Evolutionary conservation across 1,140 invertebrate genomes (phyloP).

Genomic region (Nymphalis io): DNA sequence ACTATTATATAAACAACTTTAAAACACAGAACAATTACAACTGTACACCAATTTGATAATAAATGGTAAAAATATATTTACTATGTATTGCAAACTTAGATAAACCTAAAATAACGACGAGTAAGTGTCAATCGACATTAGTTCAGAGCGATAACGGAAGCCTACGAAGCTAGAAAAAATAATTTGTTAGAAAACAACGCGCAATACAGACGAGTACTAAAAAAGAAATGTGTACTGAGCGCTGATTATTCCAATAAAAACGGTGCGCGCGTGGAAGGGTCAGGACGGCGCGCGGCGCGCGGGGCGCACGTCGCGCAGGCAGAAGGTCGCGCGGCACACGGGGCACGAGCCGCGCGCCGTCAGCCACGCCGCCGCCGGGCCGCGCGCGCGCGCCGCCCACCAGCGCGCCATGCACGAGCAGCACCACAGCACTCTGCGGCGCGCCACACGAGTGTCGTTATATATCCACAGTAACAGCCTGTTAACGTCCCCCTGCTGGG

Average conservation of each 20-base stretch:
- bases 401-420: slow-evolving; percentile 92
- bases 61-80: too few relatives aligned
- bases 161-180: too few relatives aligned
- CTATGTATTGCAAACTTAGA: too few relatives aligned
- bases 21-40: too few relatives aligned
- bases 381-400: slow-evolving; percentile 91
- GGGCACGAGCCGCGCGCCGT: slow-evolving; percentile 93
- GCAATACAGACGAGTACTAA: slow-evolving; percentile 51
- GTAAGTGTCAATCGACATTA: too few relatives aligned
- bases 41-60: too few relatives aligned
- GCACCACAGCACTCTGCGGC: slow-evolving; percentile 91
- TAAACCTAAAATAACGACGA: too few relatives aligned
- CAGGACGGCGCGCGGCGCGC: slow-evolving; percentile 29
- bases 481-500: too few relatives aligned
- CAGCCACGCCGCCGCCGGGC: slow-evolving; percentile 87
- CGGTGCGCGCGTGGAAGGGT: slow-evolving; percentile 88
- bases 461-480: too few relatives aligned
- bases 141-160: too few relatives aligned
- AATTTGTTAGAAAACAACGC: background rate
- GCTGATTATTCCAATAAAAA: slow-evolving; percentile 95
- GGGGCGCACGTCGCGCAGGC: slow-evolving; percentile 89
- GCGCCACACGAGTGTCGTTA: too few relatives aligned
- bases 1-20: too few relatives aligned
- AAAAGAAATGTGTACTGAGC: slow-evolving; percentile 81
- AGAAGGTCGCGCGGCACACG: slow-evolving; percentile 92